Base-by-base conservation (phyloP, 1,140 invertebrate species). In the Pygmarrhopalites habei region DNA sequence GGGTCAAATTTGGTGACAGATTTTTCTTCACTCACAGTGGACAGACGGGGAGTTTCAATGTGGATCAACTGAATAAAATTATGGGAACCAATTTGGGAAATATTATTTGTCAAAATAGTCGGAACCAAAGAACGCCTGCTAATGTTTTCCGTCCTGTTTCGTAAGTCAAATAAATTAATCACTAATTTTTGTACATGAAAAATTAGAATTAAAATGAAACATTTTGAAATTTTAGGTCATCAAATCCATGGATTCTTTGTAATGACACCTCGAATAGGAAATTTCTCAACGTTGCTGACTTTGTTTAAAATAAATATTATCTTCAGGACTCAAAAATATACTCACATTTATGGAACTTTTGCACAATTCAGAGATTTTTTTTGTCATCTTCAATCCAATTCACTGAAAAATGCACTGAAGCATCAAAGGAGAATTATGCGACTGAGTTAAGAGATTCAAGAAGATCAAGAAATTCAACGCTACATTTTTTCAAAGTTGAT, bases 31-130 rank as follows among this genome's bases (percentile, higher is more conserved):
- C 82, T 65, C 82, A 82, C 63, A 77, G 78, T 60, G 73, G 78
- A 51, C 74, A 77, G 15, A 78, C 78, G 7, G 78, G 77, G 4
- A 69, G 74, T 14, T 81, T 82, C 67, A 77, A 72, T 64, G 0
- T 65, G 73, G 76, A 77, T 52, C 84, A 85, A 73, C 67, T 86
- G 25, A 72, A 74, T 21, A 79, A 84, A 69, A 79, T 85, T 46
- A 73, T 81, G 58, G 81, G 81, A 68, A 72, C 75, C 4, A 78
- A 73, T 53, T 73, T 85, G 12, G 79, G 82, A 0, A 72, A 79
- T 39, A 75, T 86, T 12, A 75, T 86, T 28, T 85, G 84, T 72
- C 77, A 82, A 65, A 86, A 83, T 72, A 60, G 61, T 30, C 49
- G 43, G 7, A 19, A 60, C 2, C 28, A 56, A 74, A 74, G 46